phyloP scores from a whole-genome alignment of 2,888 invertebrate genomes.

The Drosophila limbata region DNA sequence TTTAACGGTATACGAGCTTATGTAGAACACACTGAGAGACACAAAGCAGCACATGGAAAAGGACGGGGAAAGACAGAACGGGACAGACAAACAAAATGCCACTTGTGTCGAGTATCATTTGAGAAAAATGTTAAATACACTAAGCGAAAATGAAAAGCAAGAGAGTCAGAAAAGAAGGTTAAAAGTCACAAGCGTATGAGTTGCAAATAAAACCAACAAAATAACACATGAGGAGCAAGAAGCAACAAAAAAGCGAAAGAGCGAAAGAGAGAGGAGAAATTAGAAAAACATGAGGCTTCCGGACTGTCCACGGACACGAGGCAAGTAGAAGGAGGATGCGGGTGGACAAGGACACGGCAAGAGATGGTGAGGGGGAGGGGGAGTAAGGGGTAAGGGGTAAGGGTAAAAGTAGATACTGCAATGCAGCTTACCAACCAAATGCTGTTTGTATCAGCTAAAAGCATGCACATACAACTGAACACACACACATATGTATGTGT shows the following conservation, averaged over 20 bases:
- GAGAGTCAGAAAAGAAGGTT: conserved; percentile 41
- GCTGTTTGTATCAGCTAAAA: conserved; percentile 62
- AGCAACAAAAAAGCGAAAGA: background rate
- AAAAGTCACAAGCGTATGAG: conserved; percentile 72
- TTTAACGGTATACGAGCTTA: conserved; percentile 68
- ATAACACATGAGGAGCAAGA: conserved; percentile 15
- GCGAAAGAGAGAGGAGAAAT: conserved; percentile 30
- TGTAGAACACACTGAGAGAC: conserved; percentile 28
- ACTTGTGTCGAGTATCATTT: conserved; percentile 80
- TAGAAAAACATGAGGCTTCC: conserved; percentile 55
- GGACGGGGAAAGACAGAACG: background rate
- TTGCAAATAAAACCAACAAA: conserved; percentile 62
- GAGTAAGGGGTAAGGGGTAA: background rate
- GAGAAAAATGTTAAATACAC: conserved; percentile 81
- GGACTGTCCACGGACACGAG: conserved; percentile 4
- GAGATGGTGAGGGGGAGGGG: background rate
- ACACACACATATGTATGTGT: conserved; percentile 13
- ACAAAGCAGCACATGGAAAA: conserved; percentile 3
- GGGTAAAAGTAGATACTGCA: conserved; percentile 44
- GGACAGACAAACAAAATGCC: conserved; percentile 68
- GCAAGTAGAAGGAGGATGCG: conserved; percentile 6
- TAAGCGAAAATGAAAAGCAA: conserved; percentile 56
- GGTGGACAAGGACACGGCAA: conserved; percentile 4
- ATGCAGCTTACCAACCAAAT: conserved; percentile 62
- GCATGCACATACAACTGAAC: conserved; percentile 26